Evolutionary conservation across 2,113 vertebrate genomes (phyloP), one percentile per base, ranked within the genome.

Genomic region (Ascaphus truei): DNA sequence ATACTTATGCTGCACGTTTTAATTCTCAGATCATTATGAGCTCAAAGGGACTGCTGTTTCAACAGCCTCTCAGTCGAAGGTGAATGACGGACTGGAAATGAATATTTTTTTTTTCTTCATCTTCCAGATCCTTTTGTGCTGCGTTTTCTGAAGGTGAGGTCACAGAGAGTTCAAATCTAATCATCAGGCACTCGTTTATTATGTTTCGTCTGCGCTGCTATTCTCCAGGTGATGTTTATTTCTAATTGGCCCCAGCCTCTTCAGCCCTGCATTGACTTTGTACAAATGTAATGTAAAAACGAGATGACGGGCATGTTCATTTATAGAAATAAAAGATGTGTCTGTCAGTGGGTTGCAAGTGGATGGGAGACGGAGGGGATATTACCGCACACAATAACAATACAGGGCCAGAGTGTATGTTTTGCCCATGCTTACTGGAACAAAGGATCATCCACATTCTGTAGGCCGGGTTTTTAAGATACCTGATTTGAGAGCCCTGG

Each of bases 171-270:
- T 69, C 56, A 69, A 60, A 51, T 10, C 66, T 60, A 69, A 69
- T 60, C 33, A 41, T 18, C 15, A 33, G 58, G 23, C 66, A n/a
- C 30, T 59, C 31, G 25, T 51, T 69, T 69, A 69, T 69, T 60
- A 26, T 60, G 56, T 31, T 27, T 37, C 43, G 13, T 51, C 56
- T 48, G 23, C 6, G 9, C 15, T 48, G 55, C 56, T 39, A 22
- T 37, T 60, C 56, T 30, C 45, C 45, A 69, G 66, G 66, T 60
- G 48, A 69, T 69, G 45, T 69, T 69, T 60, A 60, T 69, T 69
- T 60, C 43, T 60, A 69, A 69, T 60, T 69, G 56, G 66, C 45
- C 60, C 10, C 23, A 50, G 52, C 37, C 7, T 68, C 45, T 59
- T 50, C 43, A 39, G 10, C 11, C 55, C 26, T 25, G 8, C 27